Percentiles rank a stretch among this genome's conserved stretches.
Evolutionary conservation across 2,888 invertebrate species (phyloP).

Genomic region (Chloroclystis v-ata): DNA sequence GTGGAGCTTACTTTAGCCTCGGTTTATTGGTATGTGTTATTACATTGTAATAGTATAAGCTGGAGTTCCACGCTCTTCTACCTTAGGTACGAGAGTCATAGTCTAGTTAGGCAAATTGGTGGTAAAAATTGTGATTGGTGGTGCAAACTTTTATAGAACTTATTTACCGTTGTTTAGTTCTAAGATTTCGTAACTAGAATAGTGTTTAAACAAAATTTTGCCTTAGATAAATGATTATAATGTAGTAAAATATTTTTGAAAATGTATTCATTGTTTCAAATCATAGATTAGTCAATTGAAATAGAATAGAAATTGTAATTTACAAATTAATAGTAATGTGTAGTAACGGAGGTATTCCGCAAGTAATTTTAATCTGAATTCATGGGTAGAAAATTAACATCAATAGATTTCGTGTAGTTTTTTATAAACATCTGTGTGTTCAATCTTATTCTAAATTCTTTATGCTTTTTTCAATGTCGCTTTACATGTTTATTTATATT

Average conservation of each 20-base stretch:
- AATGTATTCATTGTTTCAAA: slow-evolving; percentile 30
- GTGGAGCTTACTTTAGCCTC: slow-evolving; percentile 54
- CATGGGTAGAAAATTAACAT: slow-evolving; percentile 48
- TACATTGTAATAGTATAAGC: slow-evolving; percentile 26
- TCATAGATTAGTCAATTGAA: slow-evolving; percentile 44
- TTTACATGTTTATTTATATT: slow-evolving; percentile 57
- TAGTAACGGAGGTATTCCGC: slow-evolving; percentile 58
- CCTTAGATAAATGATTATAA: slow-evolving; percentile 50
- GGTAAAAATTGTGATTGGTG: slow-evolving; percentile 67
- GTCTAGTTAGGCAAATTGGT: slow-evolving; percentile 49
- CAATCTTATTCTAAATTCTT: slow-evolving; percentile 45
- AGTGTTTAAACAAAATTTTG: slow-evolving; percentile 47
- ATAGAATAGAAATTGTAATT: slow-evolving; percentile 53
- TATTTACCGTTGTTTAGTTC: slow-evolving; percentile 58
- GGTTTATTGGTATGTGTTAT: slow-evolving; percentile 36
- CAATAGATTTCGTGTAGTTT: slow-evolving; percentile 51
- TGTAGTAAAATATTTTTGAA: slow-evolving; percentile 36
- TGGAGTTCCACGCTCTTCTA: slow-evolving; percentile 27
- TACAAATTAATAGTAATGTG: slow-evolving; percentile 50
- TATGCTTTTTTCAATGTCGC: slow-evolving; percentile 66
- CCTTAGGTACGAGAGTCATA: slow-evolving; percentile 52
- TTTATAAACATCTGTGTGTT: slow-evolving; percentile 50
- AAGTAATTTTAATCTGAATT: slow-evolving; percentile 51
- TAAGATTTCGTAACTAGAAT: slow-evolving; percentile 48
- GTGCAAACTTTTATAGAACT: slow-evolving; percentile 66